Evolutionary conservation across 2,888 invertebrate genomes (phyloP), one percentile per base, ranked within the genome.

Genomic region (Lasioglossum oenotherae): DNA sequence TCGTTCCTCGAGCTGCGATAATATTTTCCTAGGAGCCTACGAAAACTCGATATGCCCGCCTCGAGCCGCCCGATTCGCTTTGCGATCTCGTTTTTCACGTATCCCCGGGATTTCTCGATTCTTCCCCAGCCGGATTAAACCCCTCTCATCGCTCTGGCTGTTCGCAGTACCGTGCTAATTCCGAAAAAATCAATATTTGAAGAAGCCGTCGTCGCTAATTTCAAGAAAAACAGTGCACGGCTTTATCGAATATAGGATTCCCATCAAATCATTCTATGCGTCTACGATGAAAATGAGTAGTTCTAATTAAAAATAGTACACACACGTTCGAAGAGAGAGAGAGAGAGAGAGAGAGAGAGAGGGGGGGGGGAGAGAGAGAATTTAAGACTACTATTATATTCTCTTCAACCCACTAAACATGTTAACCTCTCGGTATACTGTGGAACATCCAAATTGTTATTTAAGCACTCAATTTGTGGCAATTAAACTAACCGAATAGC

Each of bases 21-120:
- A 93, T 93, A 93, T 93, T 93, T 93, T 92, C 80, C 89, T 93
- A 91, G 88, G 91, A 87, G 78, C 86, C 87, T 90, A 87, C 67
- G 83, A 89, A 91, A 91, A 89, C 90, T 87, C 85, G 87, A 90
- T 86, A 85, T 85, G 71, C 57, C 72, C 85, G 81, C 74, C 74
- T 60, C 35, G 80, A 78, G 76, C 78, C 35, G 27, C 16, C 57
- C 27, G 73, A 44, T 49, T 67, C 73, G 76, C 69, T 60, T 38
- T 41, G 74, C 76, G 82, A 88, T 87, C 87, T 84, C 80, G 84
- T 84, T 85, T 85, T 73, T 64, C 87, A 53, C 41, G 35, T 73
- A 46, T 72, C 38, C 57, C 74, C 64, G 35, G 72, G 75, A 78
- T 67, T 79, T 12, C 75, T 41, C 19, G 77, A 84, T 64, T 74